Percentiles rank a stretch among this genome's conserved stretches.
Conservation (phyloP, 2,888 invertebrate genomes). For the Gasteruption jaculator region DNA sequence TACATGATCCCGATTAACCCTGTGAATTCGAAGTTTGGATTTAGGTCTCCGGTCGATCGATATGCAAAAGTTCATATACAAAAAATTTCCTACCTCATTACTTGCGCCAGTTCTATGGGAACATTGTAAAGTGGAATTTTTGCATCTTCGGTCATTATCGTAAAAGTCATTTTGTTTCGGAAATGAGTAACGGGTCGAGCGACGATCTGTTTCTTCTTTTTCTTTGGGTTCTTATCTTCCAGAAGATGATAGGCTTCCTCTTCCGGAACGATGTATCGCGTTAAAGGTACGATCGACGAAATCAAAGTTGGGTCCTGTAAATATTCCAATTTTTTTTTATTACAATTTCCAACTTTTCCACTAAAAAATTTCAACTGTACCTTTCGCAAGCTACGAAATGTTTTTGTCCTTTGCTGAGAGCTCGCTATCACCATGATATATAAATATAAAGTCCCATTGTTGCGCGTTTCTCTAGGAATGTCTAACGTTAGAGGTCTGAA, state of each 20-base stretch:
- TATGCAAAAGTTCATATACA: background rate
- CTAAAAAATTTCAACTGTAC: slow-evolving; percentile 30
- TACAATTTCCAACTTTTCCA: background rate
- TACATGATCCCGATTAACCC: slow-evolving; percentile 44
- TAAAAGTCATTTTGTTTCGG: slow-evolving; percentile 66
- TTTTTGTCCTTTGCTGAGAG: slow-evolving; percentile 54
- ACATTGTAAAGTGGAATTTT: slow-evolving; percentile 63
- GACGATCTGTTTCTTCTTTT: slow-evolving; percentile 15
- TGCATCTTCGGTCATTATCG: slow-evolving; percentile 72
- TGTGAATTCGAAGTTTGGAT: slow-evolving; percentile 16
- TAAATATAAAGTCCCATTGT: slow-evolving; percentile 81
- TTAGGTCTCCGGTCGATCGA: slow-evolving; percentile 8
- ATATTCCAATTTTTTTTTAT: background rate
- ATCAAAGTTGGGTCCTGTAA: slow-evolving; percentile 52
- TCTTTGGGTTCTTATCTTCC: slow-evolving; percentile 48
- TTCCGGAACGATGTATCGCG: slow-evolving; percentile 71
- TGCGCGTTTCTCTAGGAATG: slow-evolving; percentile 69
- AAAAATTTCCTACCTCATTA: slow-evolving; percentile 55
- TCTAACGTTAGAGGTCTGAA: slow-evolving; percentile 64
- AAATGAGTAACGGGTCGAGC: slow-evolving; percentile 71
- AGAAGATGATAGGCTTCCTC: slow-evolving; percentile 72
- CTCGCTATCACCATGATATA: slow-evolving; percentile 68
- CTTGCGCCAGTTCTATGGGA: slow-evolving; percentile 64
- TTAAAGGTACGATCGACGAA: slow-evolving; percentile 63
- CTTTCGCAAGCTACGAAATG: slow-evolving; percentile 59